These are phyloP conservation scores for Rotaria socialis DNA, from an alignment of 2,888 invertebrate genomes.

Conservation along the genomic window DNA sequence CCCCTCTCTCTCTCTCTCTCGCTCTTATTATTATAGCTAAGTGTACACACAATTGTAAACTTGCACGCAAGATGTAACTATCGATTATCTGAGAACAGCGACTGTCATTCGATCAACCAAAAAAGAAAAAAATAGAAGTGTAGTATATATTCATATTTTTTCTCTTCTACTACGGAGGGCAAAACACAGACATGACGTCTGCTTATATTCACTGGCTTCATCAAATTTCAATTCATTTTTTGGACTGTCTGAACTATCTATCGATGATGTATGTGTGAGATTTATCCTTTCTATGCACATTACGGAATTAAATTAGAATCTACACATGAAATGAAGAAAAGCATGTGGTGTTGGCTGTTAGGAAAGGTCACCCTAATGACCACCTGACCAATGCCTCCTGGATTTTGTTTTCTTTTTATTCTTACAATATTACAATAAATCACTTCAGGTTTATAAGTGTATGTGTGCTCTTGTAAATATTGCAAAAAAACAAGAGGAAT, in stretches of 20 bases:
- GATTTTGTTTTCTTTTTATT: not conserved
- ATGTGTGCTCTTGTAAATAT: not conserved
- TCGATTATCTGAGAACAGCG: not conserved
- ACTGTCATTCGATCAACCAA: not conserved
- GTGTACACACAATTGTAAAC: not conserved
- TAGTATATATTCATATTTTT: not conserved
- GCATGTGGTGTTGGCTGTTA: not conserved
- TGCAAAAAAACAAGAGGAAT: not conserved
- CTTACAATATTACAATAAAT: not conserved
- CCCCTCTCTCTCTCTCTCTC: too few relatives aligned
- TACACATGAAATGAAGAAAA: not conserved
- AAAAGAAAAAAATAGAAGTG: not conserved
- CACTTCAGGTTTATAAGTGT: not conserved
- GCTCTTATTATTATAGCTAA: not conserved
- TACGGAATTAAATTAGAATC: not conserved
- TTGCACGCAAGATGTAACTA: not conserved
- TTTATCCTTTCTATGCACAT: not conserved
- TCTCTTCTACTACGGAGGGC: not conserved
- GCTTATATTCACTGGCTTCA: not conserved
- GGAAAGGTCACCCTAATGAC: not conserved
- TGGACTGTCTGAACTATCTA: not conserved
- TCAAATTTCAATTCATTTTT: not conserved
- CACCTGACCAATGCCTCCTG: not conserved
- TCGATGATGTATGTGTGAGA: not conserved
- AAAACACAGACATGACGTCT: not conserved